These are phyloP conservation scores for Lytechinus variegatus DNA, from an alignment of 35 echinoderm and acorn worm species.

Conservation along the genomic window DNA sequence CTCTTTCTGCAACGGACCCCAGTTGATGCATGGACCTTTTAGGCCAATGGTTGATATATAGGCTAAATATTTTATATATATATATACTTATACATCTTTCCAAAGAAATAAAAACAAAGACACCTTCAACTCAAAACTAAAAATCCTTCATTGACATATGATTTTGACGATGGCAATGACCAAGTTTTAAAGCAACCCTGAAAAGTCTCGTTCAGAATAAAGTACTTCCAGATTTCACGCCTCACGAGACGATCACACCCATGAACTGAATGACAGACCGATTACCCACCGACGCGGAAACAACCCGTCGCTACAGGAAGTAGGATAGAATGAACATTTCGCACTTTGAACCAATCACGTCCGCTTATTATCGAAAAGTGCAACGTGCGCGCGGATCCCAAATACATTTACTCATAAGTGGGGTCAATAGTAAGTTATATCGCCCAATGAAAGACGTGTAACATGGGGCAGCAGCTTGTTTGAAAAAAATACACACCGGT, in stretches of 20 bases:
- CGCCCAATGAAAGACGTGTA: no score
- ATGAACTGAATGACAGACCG: not conserved
- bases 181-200: not conserved
- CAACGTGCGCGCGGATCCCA: not conserved
- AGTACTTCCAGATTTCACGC: slow-evolving; percentile 9
- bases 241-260: not conserved
- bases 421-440: no score
- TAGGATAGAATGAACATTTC: not conserved
- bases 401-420: no score
- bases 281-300: not conserved
- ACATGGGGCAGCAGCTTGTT: no score
- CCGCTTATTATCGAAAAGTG: not conserved
- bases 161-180: not conserved
- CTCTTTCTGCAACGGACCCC: no score
- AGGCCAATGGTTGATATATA: no score
- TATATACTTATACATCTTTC: no score
- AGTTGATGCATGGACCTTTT: no score
- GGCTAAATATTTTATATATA: no score
- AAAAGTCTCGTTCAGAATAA: not conserved
- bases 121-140: not conserved
- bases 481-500: no score
- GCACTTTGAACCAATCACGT: not conserved
- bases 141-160: not conserved
- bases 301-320: not conserved
- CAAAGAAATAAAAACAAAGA: no score